Evolutionary conservation across 1,140 invertebrate genomes (phyloP), one percentile per base, ranked within the genome.

Genomic region (Leptopilina clavipes): DNA sequence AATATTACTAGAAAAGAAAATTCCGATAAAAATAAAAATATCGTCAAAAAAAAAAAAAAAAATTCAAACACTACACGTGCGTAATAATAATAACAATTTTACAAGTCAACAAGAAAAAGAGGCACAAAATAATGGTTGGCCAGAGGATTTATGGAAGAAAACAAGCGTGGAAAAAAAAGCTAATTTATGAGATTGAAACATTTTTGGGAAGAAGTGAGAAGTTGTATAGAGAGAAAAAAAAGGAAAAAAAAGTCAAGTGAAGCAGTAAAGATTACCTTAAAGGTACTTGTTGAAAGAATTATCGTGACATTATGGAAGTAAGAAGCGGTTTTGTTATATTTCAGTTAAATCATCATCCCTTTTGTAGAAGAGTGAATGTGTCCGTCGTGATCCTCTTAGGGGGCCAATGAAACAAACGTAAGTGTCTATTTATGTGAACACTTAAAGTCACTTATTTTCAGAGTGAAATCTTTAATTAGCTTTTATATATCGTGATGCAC

Each of bases 391-490:
- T 65, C 56, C 25, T 19, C 25, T 14, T 5, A 3, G 31, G 25
- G 59, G 25, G 22, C 59, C 25, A 65, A 65, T 65, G 59, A 31
- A 65, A 65, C 59, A 65, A 65, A 31, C 59, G 59, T 31, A 65
- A 65, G 59, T 70, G 65, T 44, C 44, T 75, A 75, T 70, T 75
- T 75, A 70, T 70, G 31, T 43, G 59, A 45, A 52, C 74, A 75
- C 59, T 75, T 75, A 75, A 65, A 75, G 56, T 40, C 59, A 75
- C 74, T 75, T 75, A 75, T 52, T 71, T 70, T 3, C 56, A 25
- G 59, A 75, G 74, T 71, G 65, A 75, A 75, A 75, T 75, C 74
- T 75, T 45, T 75, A 75, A 75, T 75, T 75, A 75, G 74, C 59
- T 70, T 52, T n/a, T 18, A 6, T 12, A 70, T n/a, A 40, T 75